A percentile compares a stretch with the other conserved stretches of the same genome.
These are phyloP conservation scores for Euclidia mi DNA, from an alignment of 2,888 invertebrate genomes.

Conservation along the genomic window DNA sequence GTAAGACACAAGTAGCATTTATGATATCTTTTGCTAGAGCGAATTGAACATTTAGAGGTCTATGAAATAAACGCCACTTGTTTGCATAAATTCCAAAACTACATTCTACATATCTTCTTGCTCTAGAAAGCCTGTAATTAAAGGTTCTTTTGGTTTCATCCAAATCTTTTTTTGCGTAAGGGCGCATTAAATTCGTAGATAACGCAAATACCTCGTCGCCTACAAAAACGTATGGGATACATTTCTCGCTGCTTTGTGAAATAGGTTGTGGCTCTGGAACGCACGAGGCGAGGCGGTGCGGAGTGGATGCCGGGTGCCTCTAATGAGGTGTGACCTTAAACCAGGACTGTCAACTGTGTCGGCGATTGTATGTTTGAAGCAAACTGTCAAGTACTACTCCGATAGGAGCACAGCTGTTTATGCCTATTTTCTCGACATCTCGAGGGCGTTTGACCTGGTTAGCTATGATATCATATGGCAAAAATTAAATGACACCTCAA, in stretches of 20 bases:
- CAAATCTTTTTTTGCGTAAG: conserved; percentile 37
- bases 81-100: conserved; percentile 32
- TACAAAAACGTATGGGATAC: conserved; percentile 36
- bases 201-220: conserved; percentile 43
- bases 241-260: conserved; percentile 15
- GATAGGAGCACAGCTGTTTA: no score
- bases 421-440: no score
- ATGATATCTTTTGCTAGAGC: conserved; percentile 41
- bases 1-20: conserved; percentile 33
- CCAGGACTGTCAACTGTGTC: no score
- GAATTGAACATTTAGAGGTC: conserved; percentile 44
- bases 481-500: no score
- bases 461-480: no score
- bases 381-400: no score
- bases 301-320: no score
- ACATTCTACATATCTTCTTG: conserved; percentile 40
- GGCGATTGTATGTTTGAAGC: no score
- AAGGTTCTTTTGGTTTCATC: conserved; percentile 25
- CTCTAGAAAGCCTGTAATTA: conserved; percentile 26
- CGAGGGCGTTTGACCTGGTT: no score
- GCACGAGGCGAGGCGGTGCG: no score
- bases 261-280: conserved; percentile 30
- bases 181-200: conserved; percentile 41
- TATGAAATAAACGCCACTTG: conserved; percentile 42
- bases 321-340: no score